These are phyloP conservation scores for Sarotherodon lohbergeri DNA, from an alignment of 2,113 vertebrate species.

Conservation along the genomic window DNA sequence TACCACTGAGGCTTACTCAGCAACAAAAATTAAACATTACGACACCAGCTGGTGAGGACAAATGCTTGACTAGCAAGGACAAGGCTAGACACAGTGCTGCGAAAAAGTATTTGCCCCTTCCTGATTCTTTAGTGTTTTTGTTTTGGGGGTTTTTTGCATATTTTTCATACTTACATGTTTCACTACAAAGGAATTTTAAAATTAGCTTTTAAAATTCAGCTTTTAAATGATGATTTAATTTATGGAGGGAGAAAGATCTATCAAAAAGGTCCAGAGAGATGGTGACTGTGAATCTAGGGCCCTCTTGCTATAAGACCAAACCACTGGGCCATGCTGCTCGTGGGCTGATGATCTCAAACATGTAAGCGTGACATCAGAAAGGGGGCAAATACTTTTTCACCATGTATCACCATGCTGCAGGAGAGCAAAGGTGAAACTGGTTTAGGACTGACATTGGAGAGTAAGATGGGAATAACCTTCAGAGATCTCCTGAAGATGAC, in stretches of 20 bases:
- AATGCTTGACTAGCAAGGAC: not conserved
- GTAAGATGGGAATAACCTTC: not conserved
- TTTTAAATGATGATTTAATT: not conserved
- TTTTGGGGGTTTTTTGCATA: fast-evolving
- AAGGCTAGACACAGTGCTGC: not conserved
- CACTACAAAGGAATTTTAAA: not conserved
- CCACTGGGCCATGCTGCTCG: not conserved
- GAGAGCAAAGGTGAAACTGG: not conserved
- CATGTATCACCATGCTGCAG: not conserved
- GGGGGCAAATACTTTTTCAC: not conserved
- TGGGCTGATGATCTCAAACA: not conserved
- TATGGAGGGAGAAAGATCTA: not conserved
- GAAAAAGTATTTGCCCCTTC: not conserved
- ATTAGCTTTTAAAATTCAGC: not conserved
- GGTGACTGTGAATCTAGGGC: not conserved
- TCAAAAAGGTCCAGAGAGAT: not conserved
- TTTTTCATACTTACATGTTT: not conserved
- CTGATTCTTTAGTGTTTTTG: not conserved
- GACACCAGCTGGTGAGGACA: not conserved
- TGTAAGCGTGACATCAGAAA: not conserved
- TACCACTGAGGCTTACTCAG: not conserved
- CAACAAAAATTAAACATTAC: not conserved
- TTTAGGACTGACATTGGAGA: not conserved
- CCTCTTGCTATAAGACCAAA: not conserved
- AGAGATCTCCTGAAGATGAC: not conserved